These are phyloP conservation scores for Myotis findleyi DNA, from an alignment of 2,797 vertebrate species.

Conservation along the genomic window DNA sequence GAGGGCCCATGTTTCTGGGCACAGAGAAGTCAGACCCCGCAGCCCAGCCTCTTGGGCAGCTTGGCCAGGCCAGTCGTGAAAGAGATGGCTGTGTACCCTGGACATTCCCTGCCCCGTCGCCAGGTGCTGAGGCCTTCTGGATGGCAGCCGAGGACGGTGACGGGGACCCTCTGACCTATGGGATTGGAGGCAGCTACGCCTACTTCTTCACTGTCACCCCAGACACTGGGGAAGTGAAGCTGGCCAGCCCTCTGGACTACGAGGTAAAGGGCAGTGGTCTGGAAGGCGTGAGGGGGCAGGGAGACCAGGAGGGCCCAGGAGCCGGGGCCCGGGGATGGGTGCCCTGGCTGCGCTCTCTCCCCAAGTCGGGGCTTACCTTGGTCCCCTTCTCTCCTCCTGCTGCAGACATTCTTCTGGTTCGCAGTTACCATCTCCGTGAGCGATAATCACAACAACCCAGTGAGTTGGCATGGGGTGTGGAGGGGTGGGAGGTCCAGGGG, in stretches of 20 bases:
- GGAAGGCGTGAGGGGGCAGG: rapidly evolving
- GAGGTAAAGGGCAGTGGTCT: slow-evolving; percentile 88
- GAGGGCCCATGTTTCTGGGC: not conserved
- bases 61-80: not conserved
- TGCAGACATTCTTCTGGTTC: not conserved
- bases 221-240: slow-evolving; percentile 72
- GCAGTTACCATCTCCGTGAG: not conserved
- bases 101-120: not conserved
- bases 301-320: not conserved
- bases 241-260: slow-evolving; percentile 85
- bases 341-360: not conserved
- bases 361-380: not conserved
- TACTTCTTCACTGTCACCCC: slow-evolving; percentile 77
- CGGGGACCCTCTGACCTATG: slow-evolving; percentile 81
- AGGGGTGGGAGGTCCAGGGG: not conserved
- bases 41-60: not conserved
- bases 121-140: slow-evolving; percentile 87
- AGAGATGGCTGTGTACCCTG: not conserved
- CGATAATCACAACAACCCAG: not conserved
- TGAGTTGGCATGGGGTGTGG: not conserved
- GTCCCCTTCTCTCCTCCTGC: not conserved
- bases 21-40: not conserved
- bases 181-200: slow-evolving; percentile 62
- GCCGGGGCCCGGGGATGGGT: rapidly evolving
- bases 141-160: slow-evolving; percentile 87